These are phyloP conservation scores for Platyrinchus mystaceus DNA, from an alignment of 2,797 vertebrate species.

Conservation along the genomic window DNA sequence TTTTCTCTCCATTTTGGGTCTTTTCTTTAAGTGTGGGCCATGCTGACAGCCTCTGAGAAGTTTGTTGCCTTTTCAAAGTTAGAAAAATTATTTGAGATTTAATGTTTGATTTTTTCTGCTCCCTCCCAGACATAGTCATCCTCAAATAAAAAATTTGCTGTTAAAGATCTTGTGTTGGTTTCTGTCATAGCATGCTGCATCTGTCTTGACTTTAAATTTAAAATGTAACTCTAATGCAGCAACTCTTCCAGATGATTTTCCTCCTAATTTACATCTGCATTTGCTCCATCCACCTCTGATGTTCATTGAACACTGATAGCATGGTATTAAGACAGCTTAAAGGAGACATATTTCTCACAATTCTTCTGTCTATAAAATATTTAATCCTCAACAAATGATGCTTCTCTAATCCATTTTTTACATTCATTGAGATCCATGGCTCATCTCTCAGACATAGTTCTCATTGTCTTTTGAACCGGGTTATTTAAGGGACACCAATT, in stretches of 20 bases:
- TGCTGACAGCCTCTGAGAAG: not conserved
- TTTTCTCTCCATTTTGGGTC: not conserved
- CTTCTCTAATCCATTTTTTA: constrained; percentile 12
- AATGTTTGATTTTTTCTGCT: not conserved
- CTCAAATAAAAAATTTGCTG: not conserved
- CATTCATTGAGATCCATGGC: not conserved
- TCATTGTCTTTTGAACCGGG: not conserved
- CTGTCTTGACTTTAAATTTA: not conserved
- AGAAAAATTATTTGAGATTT: not conserved
- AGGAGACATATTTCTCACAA: not conserved
- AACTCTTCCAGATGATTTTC: not conserved
- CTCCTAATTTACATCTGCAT: not conserved
- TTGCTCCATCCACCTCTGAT: not conserved
- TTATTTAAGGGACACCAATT: not conserved
- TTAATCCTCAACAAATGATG: not conserved
- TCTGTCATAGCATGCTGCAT: not conserved
- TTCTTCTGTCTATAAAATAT: not conserved
- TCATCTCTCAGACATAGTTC: not conserved
- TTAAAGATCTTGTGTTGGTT: not conserved
- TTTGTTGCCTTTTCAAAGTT: not conserved
- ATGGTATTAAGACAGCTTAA: not conserved
- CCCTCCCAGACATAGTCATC: not conserved
- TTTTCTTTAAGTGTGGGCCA: not conserved
- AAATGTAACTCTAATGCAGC: not conserved
- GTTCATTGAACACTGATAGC: not conserved